Base-by-base conservation (phyloP, 2,113 vertebrate genomes). In the Spea multiplicata region DNA sequence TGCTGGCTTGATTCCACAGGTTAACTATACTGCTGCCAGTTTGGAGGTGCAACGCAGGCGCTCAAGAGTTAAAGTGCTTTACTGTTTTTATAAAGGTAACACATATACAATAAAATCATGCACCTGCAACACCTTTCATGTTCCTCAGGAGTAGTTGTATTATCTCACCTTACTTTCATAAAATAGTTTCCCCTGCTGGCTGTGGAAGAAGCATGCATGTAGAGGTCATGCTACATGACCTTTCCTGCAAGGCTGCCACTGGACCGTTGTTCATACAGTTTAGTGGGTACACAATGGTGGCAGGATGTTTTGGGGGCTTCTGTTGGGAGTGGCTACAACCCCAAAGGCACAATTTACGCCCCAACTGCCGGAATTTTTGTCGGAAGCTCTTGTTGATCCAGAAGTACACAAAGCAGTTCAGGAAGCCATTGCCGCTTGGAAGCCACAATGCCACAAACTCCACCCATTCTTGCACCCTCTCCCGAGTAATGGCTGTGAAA, bases 361-460 rank as follows among this genome's bases (percentile, higher is more conserved):
- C 74, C 4, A 92, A 49, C 0, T 86, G 76, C 71, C 82, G 83
- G 82, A 94, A 94, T 82, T 94, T 95, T 68, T 86, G 89, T 48
- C 93, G 87, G 83, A 95, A 95, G 85, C 86, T 92, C 83, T 79
- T 88, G 85, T 94, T 95, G 79, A 93, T 88, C 93, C 94, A 94
- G 85, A 94, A 95, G 87, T 95, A 95, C 84, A 94, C 93, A 87
- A 95, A 93, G 81, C 93, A 94, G 87, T 95, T 95, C 84, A 95
- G 92, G 84, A 95, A 94, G 66, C 94, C 93, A 5, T 94, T 95
- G 83, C 91, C 92, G 4, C 91, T 93, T 4, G 93, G 94, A 76
- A 95, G 88, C 93, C 94, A 95, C 3, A 94, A 88, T 64, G 93
- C 91, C n/a, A 91, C 88, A 80, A 94, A 94, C 84, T 95, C 94